Percentiles rank a stretch among this genome's conserved stretches.
Conservation (phyloP, 2,797 vertebrate genomes). For the Takifugu ocellatus region DNA sequence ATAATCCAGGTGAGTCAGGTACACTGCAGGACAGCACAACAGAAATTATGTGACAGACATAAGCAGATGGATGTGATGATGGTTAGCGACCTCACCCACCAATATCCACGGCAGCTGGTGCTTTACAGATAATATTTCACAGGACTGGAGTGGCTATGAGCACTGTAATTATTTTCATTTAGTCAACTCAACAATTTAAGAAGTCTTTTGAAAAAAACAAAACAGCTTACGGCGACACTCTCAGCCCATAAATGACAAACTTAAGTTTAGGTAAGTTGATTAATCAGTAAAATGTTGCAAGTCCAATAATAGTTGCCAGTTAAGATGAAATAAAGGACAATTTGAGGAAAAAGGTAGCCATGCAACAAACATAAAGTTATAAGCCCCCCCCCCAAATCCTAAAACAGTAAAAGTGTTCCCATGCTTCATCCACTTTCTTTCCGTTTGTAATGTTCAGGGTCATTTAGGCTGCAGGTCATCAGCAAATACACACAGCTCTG, state of each 20-base stretch:
- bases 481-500: not conserved
- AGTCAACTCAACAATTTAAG: too few species aligned
- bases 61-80: not conserved
- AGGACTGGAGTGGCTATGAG: not conserved
- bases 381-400: not conserved
- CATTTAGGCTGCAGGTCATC: not conserved
- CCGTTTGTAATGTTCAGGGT: not conserved
- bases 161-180: not conserved
- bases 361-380: not conserved
- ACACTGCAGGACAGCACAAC: conserved; percentile 73
- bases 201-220: too few species aligned
- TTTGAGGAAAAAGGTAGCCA: not conserved
- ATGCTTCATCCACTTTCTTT: not conserved
- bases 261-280: too few species aligned
- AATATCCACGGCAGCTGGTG: not conserved
- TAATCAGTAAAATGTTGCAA: not conserved
- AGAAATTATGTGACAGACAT: not conserved
- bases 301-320: not conserved
- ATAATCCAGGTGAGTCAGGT: conserved; percentile 97
- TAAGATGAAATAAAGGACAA: not conserved
- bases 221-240: too few species aligned
- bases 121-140: not conserved
- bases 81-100: not conserved
- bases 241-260: too few species aligned
- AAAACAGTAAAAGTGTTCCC: not conserved